Evolutionary conservation across 2,888 invertebrate species (phyloP), one percentile per base, ranked within the genome.

Genomic region (Drosophila ochracea): DNA sequence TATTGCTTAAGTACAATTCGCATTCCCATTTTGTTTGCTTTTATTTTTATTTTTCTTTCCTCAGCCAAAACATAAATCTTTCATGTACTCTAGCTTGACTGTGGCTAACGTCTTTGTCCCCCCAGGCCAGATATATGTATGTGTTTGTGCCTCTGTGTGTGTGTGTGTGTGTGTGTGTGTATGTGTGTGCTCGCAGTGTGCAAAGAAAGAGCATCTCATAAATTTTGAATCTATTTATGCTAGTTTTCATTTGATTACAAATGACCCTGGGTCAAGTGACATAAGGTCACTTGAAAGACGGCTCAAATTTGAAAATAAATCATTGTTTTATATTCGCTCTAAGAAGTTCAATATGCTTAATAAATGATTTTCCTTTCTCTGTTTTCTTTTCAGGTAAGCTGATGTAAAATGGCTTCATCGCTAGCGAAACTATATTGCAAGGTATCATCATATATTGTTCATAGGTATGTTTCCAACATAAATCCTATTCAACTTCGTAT

Each of bases 61-160:
- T 55, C 19, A 3, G 35, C 43, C 41, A 39, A 55, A 52, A 63
- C 69, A 75, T 76, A 76, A 80, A 80, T 78, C 64, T 71, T 68
- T 57, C 55, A 67, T 71, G 64, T 68, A 55, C 41, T 57, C 47
- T 19, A 62, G 65, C 76, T 72, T 78, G 77, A 80, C 76, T 78
- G 49, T 55, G 49, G 25, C 55, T 62, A 61, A 67, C 49, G 58
- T 71, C 62, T 25, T 39, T 19, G 19, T 4, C 55, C 49, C 66
- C 50, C n/a, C 13, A 43, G 80, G 60, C 19, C 52, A 49, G 11
- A 21, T 19, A 53, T 50, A 21, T 11, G 43, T 4, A 1, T 47
- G 16, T 21, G 39, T 39, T 1, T 37, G 16, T 35, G 13, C 5
- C 6, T 30, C 3, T 6, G 30, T 30, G 30, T 30, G 30, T 47